Evolutionary conservation across 2,113 vertebrate species (phyloP).

Genomic region (Saguinus imperator): DNA sequence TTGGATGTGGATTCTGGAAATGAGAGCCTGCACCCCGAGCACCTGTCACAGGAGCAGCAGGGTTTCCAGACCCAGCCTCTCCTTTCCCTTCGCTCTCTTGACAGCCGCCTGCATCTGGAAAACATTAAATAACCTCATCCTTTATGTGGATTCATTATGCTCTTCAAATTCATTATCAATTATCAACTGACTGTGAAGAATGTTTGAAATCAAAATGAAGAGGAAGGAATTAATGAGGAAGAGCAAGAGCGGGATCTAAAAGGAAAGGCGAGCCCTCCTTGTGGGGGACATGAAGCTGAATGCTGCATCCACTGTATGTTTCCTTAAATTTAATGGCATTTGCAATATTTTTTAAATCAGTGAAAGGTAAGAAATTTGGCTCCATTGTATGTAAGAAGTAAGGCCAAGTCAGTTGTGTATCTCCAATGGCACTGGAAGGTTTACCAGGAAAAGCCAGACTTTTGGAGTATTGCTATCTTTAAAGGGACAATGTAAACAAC

Average conservation of each 20-base stretch:
- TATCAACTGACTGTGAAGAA: slow-evolving; percentile 18
- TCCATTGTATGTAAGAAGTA: not conserved
- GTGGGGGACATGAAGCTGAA: not conserved
- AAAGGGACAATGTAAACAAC: not conserved
- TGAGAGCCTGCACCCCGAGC: slow-evolving; percentile 55
- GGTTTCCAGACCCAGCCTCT: not conserved
- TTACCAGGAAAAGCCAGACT: not conserved
- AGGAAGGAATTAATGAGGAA: slow-evolving; percentile 9
- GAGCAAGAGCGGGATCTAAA: not conserved
- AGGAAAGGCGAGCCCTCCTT: not conserved
- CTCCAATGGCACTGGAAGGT: not conserved
- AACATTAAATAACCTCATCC: slow-evolving; percentile 10
- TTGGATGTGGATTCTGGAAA: slow-evolving; percentile 69
- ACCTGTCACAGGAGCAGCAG: not conserved
- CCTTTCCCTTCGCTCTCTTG: not conserved
- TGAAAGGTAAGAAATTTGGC: not conserved
- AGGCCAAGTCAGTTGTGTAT: not conserved
- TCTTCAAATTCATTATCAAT: slow-evolving; percentile 43
- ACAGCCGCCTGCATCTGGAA: slow-evolving; percentile 50
- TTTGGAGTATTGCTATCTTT: not conserved
- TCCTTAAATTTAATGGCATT: not conserved
- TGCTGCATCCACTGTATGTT: not conserved
- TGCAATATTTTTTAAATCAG: not conserved
- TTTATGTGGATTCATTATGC: not conserved
- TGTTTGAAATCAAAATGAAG: slow-evolving; percentile 44